Evolutionary conservation across 2,888 invertebrate species (phyloP), one percentile per base, ranked within the genome.

Genomic region (Sepioteuthis lessoniana): DNA sequence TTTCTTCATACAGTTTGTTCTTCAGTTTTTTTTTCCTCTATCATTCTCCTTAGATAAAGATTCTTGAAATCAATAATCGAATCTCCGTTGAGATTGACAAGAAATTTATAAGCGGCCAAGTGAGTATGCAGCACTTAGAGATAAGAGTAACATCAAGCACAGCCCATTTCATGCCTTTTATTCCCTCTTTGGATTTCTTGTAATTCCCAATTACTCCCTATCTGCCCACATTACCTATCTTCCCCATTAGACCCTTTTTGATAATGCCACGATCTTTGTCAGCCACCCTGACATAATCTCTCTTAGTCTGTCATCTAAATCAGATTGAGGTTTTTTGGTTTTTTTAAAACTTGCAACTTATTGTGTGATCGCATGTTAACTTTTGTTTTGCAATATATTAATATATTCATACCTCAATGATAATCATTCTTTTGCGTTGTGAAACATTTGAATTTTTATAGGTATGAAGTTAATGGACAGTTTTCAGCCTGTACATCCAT

Each of bases 71-170:
- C 38, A 91, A 91, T 91, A 91, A 91, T 46, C 37, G 91, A 21
- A 91, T 91, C 28, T 91, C 91, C 5, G 91, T 91, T 42, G 46
- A 38, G 31, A 91, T 91, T 91, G 91, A 91, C 37, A 38, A 91
- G 46, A 91, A 91, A 42, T 31, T 91, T 25, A 13, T 91, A 91
- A 91, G 91, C 91, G 31, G 91, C 25, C 91, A 46, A 91, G 91
- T 91, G 91, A 91, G 91, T 91, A 91, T 91, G 91, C 76, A 76
- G 76, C 76, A 76, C 76, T 76, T n/a, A n/a, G n/a, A 76, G 60
- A 60, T 16, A 16, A 76, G 16, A n/a, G 55, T 28, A n/a, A 76
- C n/a, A n/a, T n/a, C 31, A 13, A 47, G 92, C 92, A 47, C 42
- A 38, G 13, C 16, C n/a, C 4, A 19, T 46, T 31, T 46, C n/a